phyloP scores from a whole-genome alignment of 2,797 vertebrate species.

The Spea hammondii region DNA sequence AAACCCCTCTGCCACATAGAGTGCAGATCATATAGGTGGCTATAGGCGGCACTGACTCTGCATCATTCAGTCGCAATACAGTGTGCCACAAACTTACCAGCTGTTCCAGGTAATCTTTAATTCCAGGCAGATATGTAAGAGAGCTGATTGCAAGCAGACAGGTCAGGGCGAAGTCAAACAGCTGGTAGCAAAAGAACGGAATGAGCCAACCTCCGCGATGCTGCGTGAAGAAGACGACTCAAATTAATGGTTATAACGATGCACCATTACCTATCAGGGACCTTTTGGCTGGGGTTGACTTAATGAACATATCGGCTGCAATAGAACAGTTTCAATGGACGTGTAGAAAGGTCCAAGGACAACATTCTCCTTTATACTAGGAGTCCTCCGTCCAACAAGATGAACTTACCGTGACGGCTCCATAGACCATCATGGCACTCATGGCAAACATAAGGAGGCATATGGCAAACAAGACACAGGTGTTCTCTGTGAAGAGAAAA shows the following conservation, averaged over 20 bases:
- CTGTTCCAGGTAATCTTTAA: constrained; percentile 95
- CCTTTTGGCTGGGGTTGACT: no score
- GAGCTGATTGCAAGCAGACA: constrained; percentile 96
- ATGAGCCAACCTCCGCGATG: constrained; percentile 96
- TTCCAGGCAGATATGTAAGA: constrained; percentile 92
- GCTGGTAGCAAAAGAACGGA: constrained; percentile 97
- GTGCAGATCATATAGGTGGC: no score
- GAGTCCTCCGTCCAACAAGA: no score
- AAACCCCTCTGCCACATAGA: no score
- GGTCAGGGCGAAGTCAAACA: constrained; percentile 96
- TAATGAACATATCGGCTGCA: no score
- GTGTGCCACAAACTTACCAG: constrained; percentile 74
- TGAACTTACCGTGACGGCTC: constrained; percentile 92
- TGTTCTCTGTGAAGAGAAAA: constrained; percentile 79
- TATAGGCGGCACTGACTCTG: no score
- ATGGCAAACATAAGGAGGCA: constrained; percentile 98
- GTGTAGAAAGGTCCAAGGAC: no score
- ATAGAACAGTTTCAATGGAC: no score
- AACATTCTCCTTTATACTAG: no score
- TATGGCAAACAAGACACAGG: constrained; percentile 93
- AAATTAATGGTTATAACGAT: no score
- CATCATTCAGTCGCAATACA: no score
- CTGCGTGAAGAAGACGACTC: constrained; percentile 60
- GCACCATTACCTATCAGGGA: no score
- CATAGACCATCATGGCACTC: constrained; percentile 98